A percentile compares a stretch with the other conserved stretches of the same genome.
These are phyloP conservation scores for Aspidoscelis tigris DNA, from an alignment of 2,113 vertebrate species.

Conservation along the genomic window DNA sequence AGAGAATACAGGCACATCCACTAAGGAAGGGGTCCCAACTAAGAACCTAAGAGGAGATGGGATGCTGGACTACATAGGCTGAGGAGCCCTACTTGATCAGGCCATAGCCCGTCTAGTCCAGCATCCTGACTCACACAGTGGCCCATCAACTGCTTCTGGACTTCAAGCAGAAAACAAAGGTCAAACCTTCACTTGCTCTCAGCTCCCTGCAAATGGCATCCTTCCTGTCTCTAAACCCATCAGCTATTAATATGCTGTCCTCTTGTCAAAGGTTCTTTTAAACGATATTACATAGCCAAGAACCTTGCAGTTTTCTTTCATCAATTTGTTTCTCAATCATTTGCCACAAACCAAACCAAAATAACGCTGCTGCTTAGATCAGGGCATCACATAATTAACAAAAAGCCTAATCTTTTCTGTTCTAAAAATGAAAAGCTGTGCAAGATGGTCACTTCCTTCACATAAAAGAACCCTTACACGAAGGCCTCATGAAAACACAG, in stretches of 20 bases:
- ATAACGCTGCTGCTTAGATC: slow-evolving; percentile 12
- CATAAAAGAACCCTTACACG: slow-evolving; percentile 54
- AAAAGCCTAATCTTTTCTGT: slow-evolving; percentile 55
- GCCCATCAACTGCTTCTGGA: too few species aligned
- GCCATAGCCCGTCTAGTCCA: too few species aligned
- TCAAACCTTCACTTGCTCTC: too few species aligned
- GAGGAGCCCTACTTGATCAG: too few species aligned
- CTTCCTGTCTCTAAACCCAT: not conserved
- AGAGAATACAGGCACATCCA: too few species aligned
- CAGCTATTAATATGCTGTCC: not conserved
- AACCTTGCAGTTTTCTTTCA: slow-evolving; percentile 17
- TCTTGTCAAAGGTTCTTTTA: slow-evolving; percentile 16
- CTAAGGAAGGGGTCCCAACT: too few species aligned
- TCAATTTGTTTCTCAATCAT: slow-evolving; percentile 12
- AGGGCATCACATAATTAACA: slow-evolving; percentile 57
- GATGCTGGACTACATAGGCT: too few species aligned
- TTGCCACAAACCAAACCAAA: slow-evolving; percentile 11
- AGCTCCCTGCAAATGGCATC: too few species aligned
- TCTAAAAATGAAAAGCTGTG: slow-evolving; percentile 63
- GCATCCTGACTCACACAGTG: too few species aligned
- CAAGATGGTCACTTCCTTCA: slow-evolving; percentile 58
- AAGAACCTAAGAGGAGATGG: too few species aligned
- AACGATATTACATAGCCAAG: not conserved
- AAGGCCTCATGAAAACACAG: slow-evolving; percentile 52
- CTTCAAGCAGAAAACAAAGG: too few species aligned